Evolutionary conservation across 2,113 vertebrate species (phyloP).

Genomic region (Cololabis saira): DNA sequence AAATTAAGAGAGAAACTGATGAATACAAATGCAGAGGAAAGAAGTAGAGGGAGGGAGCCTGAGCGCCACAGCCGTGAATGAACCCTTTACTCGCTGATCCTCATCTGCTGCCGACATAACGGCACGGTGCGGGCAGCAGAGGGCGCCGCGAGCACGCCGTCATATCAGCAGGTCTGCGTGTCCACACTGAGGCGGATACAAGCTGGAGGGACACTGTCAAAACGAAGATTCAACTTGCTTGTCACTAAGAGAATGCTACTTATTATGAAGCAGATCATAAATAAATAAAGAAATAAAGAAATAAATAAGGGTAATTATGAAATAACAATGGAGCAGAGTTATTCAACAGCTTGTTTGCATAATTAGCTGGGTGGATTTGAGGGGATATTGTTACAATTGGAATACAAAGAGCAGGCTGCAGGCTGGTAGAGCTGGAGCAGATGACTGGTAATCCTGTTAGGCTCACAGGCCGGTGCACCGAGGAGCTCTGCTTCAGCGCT

Average conservation of each 20-base stretch:
- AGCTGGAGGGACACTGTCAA: constrained; percentile 21
- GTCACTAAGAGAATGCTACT: neutral
- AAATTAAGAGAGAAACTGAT: constrained; percentile 27
- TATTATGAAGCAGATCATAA: neutral
- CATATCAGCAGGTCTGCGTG: constrained; percentile 20
- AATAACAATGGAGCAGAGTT: neutral
- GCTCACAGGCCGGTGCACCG: constrained; percentile 46
- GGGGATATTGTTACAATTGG: neutral
- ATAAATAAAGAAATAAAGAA: neutral
- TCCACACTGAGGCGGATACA: constrained; percentile 55
- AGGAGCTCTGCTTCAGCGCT: constrained; percentile 31
- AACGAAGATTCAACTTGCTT: neutral
- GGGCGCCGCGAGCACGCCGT: constrained; percentile 52
- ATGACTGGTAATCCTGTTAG: constrained; percentile 67
- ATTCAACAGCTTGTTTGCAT: neutral
- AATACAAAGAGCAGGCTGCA: constrained; percentile 25
- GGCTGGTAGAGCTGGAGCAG: constrained; percentile 52
- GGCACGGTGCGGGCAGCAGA: constrained; percentile 54
- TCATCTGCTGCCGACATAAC: constrained; percentile 29
- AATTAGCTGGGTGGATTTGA: neutral
- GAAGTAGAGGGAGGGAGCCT: constrained; percentile 36
- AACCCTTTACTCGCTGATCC: constrained; percentile 36
- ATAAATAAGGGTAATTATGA: neutral
- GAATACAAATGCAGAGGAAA: constrained; percentile 29
- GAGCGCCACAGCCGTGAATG: constrained; percentile 14